Evolutionary conservation across 2,113 vertebrate genomes (phyloP).

Genomic region (Megaceryle maxima): DNA sequence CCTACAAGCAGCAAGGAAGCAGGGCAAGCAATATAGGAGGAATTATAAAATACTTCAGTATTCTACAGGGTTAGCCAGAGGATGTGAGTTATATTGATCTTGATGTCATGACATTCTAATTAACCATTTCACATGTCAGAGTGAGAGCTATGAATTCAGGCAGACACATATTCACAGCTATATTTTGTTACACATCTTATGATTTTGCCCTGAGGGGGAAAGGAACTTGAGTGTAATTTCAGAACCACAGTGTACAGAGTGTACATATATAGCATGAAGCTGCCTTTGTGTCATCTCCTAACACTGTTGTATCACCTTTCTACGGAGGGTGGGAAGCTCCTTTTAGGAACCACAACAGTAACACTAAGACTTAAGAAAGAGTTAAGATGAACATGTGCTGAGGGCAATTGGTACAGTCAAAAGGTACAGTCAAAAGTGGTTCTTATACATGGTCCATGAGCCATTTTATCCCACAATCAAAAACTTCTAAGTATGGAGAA

Average conservation of each 20-base stretch:
- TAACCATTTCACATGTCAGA: not conserved
- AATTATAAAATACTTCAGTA: not conserved
- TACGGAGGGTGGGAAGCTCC: not conserved
- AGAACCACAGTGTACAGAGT: not conserved
- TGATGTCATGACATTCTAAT: not conserved
- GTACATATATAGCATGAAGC: not conserved
- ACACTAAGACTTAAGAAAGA: not conserved
- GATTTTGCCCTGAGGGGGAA: not conserved
- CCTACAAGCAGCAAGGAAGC: not conserved
- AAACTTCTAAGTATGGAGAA: not conserved
- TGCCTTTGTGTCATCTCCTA: not conserved
- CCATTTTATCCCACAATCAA: not conserved
- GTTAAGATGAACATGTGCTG: not conserved
- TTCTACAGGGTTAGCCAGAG: not conserved
- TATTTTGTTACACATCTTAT: not conserved
- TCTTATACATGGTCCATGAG: not conserved
- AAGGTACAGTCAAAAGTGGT: not conserved
- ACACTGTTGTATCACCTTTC: not conserved
- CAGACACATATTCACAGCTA: not conserved
- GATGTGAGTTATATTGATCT: not conserved
- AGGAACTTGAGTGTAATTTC: not conserved
- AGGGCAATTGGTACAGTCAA: not conserved
- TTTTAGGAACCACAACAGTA: not conserved
- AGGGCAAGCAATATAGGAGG: not conserved
- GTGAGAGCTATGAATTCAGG: not conserved